Evolutionary conservation across 2,113 vertebrate species (phyloP).

Genomic region (Cariama cristata): DNA sequence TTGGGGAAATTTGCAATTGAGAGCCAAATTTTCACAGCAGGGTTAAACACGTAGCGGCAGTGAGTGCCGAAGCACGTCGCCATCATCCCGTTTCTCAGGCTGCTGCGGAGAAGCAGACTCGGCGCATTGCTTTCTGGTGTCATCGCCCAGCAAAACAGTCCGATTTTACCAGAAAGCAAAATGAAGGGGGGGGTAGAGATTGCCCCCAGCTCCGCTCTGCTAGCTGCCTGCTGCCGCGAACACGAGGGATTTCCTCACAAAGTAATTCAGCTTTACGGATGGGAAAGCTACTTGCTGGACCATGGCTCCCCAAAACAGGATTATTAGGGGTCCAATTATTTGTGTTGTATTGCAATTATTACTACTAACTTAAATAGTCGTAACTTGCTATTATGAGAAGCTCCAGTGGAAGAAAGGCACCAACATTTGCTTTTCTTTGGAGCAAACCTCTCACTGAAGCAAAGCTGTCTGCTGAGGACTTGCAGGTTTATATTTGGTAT

Average conservation of each 20-base stretch:
- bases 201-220: fast-evolving
- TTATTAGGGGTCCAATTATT: not conserved
- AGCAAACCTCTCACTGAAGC: not conserved
- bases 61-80: not conserved
- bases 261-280: not conserved
- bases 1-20: too few species aligned
- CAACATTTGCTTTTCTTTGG: not conserved
- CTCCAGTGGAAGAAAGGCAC: not conserved
- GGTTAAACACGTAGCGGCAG: not conserved
- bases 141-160: not conserved
- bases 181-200: not conserved
- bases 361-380: not conserved
- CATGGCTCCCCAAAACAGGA: not conserved
- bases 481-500: not conserved
- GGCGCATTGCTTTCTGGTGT: fast-evolving
- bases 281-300: not conserved
- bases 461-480: not conserved
- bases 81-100: not conserved
- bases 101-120: not conserved
- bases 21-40: not conserved
- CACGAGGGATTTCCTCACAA: fast-evolving
- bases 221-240: not conserved
- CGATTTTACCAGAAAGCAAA: not conserved
- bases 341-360: not conserved
- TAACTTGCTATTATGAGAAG: not conserved